Conservation (phyloP, 1,140 invertebrate genomes). For the Amphibalanus amphitrite region DNA sequence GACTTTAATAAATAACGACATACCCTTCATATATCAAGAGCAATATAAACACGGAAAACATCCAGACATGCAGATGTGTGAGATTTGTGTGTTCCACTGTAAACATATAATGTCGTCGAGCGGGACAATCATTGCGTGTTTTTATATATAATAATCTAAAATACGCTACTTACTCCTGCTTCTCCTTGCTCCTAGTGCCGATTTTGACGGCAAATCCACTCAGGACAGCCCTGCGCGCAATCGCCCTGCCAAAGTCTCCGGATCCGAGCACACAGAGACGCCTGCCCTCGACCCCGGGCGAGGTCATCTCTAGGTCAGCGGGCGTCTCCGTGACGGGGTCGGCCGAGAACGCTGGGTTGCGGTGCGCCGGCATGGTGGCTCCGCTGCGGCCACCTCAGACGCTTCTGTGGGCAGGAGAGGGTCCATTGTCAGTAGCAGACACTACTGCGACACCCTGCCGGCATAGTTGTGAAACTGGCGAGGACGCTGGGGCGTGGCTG, state of each 20-base stretch:
- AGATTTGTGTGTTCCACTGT: too few species aligned
- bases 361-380: not conserved
- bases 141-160: too few species aligned
- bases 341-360: not conserved
- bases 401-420: not conserved
- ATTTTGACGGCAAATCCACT: slow-evolving; percentile 7
- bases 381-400: not conserved
- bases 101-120: too few species aligned
- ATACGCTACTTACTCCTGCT: not conserved
- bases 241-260: slow-evolving; percentile 12
- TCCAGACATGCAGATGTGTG: too few species aligned
- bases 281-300: slow-evolving; percentile 1
- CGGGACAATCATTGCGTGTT: too few species aligned
- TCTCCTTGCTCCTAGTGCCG: slow-evolving; percentile 6
- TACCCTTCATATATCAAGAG: too few species aligned
- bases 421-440: too few species aligned
- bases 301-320: not conserved
- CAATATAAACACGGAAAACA: too few species aligned
- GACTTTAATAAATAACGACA: too few species aligned
- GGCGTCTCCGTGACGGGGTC: not conserved
- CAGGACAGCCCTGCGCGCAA: slow-evolving; percentile 5
- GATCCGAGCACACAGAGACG: slow-evolving; percentile 8
- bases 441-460: too few species aligned
- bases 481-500: too few species aligned
- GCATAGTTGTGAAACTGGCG: too few species aligned